These are phyloP conservation scores for Glaucopsyche alexis DNA, from an alignment of 2,888 invertebrate genomes.

Conservation along the genomic window DNA sequence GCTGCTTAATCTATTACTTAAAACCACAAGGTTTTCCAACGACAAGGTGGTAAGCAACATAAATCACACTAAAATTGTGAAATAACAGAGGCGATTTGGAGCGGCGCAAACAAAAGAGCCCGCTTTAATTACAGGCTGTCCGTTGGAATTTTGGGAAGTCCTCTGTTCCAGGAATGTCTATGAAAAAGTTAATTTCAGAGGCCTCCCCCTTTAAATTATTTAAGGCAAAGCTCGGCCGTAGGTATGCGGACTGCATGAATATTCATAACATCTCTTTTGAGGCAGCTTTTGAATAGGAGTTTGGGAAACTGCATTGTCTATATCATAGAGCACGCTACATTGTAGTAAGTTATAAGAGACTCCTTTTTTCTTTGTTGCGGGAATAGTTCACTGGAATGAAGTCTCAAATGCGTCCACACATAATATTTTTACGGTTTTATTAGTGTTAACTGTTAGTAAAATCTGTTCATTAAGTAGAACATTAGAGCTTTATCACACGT, in stretches of 20 bases:
- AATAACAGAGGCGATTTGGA: slow-evolving; percentile 21
- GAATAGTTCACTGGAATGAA: too few species aligned
- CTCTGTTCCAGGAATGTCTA: slow-evolving; percentile 31
- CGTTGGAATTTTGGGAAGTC: slow-evolving; percentile 33
- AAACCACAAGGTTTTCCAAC: background rate
- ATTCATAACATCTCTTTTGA: slow-evolving; percentile 15
- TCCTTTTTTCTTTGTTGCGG: too few species aligned
- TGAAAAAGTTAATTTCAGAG: slow-evolving; percentile 34
- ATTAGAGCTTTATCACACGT: too few species aligned
- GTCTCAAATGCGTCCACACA: background rate
- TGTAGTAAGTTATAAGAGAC: too few species aligned
- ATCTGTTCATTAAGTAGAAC: too few species aligned
- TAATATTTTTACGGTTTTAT: background rate
- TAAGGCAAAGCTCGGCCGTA: background rate
- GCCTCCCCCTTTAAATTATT: slow-evolving; percentile 22
- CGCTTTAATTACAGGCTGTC: slow-evolving; percentile 32
- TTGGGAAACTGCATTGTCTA: background rate
- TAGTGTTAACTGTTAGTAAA: too few species aligned
- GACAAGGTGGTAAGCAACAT: background rate
- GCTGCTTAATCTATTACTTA: too few species aligned
- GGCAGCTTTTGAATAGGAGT: background rate
- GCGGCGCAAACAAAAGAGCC: slow-evolving; percentile 11
- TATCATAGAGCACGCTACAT: too few species aligned
- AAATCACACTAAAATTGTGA: slow-evolving; percentile 25
- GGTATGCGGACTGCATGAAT: background rate